Base-by-base conservation (phyloP, 2,797 vertebrate genomes). In the Poecilia wingei region DNA sequence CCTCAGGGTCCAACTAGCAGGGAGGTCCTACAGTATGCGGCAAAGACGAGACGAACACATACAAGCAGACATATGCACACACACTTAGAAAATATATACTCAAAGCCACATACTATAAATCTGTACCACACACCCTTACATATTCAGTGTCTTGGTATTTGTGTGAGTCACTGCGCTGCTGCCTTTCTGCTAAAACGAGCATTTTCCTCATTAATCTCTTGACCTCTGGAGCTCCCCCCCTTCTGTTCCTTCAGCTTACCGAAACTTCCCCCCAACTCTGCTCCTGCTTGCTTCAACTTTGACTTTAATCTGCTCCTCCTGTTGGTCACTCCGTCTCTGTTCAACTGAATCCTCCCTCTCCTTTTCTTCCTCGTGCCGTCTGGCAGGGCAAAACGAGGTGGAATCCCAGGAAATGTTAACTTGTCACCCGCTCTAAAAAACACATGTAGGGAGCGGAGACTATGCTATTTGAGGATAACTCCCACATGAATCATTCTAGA, bases 1-100 rank as follows among this genome's bases (percentile, higher is more conserved):
- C 91, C 86, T 88, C 69, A 82, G 86, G 91, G 87, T 82, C 89
- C 16, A 13, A 82, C 93, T 72, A 84, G 72, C 78, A 93, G 90
- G 92, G 93, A 93, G 94, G 93, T 93, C 91, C 84, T 64, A 74
- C 88, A 84, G 76, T 79, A 82, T 84, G 85, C 74, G 82, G 89
- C 75, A 70, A 61, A 89, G 83, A 81, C 79, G 66, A 89, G 85
- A 87, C 84, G 80, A 85, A 88, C 82, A 85, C 86, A 89, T 84
- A 89, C 80, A 85, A 83, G 84, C 91, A 92, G 77, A 88, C 84
- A 68, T 83, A 84, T 87, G 85, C 77, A 80, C 81, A 90, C 89
- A 85, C 77, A 84, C 84, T 87, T 84, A 86, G 84, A 85, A 90
- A 89, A 88, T 86, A 91, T 90, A 90, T 89, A 91, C 85, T 72